Base-by-base conservation (phyloP, 2,888 invertebrate species). In the Congeria kusceri region DNA sequence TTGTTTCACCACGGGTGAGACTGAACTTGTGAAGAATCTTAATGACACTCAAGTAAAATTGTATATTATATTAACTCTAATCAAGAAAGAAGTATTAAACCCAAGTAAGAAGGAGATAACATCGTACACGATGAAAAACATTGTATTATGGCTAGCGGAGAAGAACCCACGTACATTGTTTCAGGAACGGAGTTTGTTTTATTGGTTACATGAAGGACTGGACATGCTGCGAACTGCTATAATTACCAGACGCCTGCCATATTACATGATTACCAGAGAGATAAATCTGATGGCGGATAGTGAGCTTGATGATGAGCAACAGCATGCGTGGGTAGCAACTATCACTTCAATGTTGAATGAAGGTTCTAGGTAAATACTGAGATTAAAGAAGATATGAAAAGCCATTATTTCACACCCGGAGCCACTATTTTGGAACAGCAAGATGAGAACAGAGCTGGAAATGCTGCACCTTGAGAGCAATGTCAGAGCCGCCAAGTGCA, bases 121-220 rank as follows among this genome's bases (percentile, higher is more conserved):
- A 4, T 69, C 69, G 3, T 69, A 62, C 39, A 61, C 61, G 18
- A 49, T 69, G 69, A 69, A 69, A 62, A 69, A 69, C 58, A 32
- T 69, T 20, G 53, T 58, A 62, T 69, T 69, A 53, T 69, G 69
- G 69, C 49, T 61, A 15, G 62, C 23, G 5, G 69, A 69, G 29
- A 39, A 28, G 5, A 62, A 61, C 49, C 62, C 69, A n/a, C 25
- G n/a, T 3, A 53, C 61, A 44, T 4, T 39, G 32, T 67, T 67
- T 57, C 15, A 15, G 3, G 18, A 20, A 20, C 44, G 58, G 44
- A 67, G 58, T 18, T 15, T 57, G 4, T 13, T 67, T 23, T 13
- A 20, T 53, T 23, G n/a, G n/a, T 15, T 53, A 13, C n/a, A 20
- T 20, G 23, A 20, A 4, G 53, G 53, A 53, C 53, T 53, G 20